These are phyloP conservation scores for Drosophila arizonae DNA, from an alignment of 1,140 invertebrate genomes.

Conservation along the genomic window DNA sequence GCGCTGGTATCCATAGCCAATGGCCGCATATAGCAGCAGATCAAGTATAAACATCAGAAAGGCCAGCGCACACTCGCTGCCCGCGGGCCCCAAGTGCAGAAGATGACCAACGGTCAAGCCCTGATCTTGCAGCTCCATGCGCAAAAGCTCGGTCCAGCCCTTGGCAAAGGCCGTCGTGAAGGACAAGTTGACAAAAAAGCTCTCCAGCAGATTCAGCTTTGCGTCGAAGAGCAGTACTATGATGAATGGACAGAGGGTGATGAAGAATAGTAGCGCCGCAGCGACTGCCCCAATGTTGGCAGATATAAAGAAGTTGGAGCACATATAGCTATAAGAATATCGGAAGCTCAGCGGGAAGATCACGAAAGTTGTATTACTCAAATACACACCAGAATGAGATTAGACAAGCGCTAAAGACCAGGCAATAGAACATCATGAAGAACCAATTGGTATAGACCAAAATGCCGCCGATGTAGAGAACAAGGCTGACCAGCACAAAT, in stretches of 20 bases:
- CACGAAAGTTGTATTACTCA: neutral
- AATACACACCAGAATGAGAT: slow-evolving; percentile 86
- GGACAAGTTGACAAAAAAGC: slow-evolving; percentile 84
- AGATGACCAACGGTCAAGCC: slow-evolving; percentile 81
- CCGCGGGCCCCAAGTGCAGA: slow-evolving; percentile 61
- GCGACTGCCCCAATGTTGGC: slow-evolving; percentile 87
- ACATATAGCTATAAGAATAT: slow-evolving; percentile 85
- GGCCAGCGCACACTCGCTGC: slow-evolving; percentile 71
- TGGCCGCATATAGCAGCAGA: slow-evolving; percentile 82
- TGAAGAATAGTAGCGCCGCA: slow-evolving; percentile 85
- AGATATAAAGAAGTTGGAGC: slow-evolving; percentile 86
- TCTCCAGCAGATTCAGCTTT: slow-evolving; percentile 84
- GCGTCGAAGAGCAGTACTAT: slow-evolving; percentile 87
- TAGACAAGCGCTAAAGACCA: slow-evolving; percentile 85
- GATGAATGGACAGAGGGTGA: slow-evolving; percentile 87
- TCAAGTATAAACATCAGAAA: slow-evolving; percentile 84
- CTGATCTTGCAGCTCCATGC: slow-evolving; percentile 85
- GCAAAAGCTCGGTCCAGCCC: slow-evolving; percentile 85
- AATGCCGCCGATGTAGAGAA: slow-evolving; percentile 85
- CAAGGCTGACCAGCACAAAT: slow-evolving; percentile 83
- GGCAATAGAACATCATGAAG: slow-evolving; percentile 84
- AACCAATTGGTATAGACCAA: slow-evolving; percentile 84
- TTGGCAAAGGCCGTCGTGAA: slow-evolving; percentile 86
- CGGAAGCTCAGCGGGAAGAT: neutral
- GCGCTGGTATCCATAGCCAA: slow-evolving; percentile 82